Base-by-base conservation (phyloP, 2,888 invertebrate species). In the Tiliacea citrago region DNA sequence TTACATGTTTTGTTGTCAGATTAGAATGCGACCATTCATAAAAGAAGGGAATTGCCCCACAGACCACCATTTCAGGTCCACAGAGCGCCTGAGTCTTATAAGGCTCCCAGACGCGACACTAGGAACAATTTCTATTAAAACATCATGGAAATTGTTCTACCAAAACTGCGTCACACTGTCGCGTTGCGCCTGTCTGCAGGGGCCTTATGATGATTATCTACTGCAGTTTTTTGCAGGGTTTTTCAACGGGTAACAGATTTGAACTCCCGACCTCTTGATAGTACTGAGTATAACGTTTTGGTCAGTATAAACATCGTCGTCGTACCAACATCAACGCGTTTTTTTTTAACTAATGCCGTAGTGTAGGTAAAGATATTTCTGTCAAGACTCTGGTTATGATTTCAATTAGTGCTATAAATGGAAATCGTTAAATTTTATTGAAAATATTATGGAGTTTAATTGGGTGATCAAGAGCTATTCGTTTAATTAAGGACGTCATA, bases 401-500 rank as follows among this genome's bases (percentile, higher is more conserved):
- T 83, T 58, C 2, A 42, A 73, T 73, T 35, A 42, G 9, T 21
- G 13, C 2, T 1, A 45, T 39, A 49, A 6, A 62, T 49, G 7
- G 53, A 7, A 35, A 42, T 67, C 53, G 57, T 63, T 9, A 68
- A 71, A 68, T 45, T 68, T 69, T 18, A 81, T 73, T 62, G 47
- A 69, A 62, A 53, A 70, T 53, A 68, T 29, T 0, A 57, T 70
- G 9, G 57, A 42, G 24, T 57, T 60, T 69, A 66, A 57, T 79
- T 79, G 73, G 53, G 35, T 49, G 61, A 35, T 51, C 60, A 63
- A 45, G 16, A 66, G 12, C 7, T 24, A 58, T 58, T 58, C 8
- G 24, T 21, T 51, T 65, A 66, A 69, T 73, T 67, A 62, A 49
- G 18, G 2, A 68, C 13, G 58, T 13, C 35, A 12, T 61, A 62